These are phyloP conservation scores for Cacatua alba DNA, from an alignment of 2,113 vertebrate genomes.

Conservation along the genomic window DNA sequence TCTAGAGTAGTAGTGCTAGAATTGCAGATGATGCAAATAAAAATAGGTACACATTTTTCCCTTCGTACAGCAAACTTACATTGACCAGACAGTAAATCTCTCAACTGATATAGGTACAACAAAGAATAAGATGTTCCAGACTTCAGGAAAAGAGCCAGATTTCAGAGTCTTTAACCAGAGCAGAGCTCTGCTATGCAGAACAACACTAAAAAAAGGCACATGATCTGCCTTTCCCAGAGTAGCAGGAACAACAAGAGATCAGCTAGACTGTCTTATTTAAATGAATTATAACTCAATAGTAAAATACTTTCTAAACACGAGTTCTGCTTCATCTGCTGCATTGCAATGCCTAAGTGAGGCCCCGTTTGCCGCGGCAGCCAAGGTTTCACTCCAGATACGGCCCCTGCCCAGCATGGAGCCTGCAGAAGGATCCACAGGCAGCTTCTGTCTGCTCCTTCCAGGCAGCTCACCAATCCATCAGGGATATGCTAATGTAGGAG, in stretches of 20 bases:
- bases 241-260: neutral
- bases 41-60: neutral
- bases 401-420: neutral
- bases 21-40: neutral
- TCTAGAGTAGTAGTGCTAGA: neutral
- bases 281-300: neutral
- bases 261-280: neutral
- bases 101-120: neutral
- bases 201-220: neutral
- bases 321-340: neutral
- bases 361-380: neutral
- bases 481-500: neutral
- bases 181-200: neutral
- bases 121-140: neutral
- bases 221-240: neutral
- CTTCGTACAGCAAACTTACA: neutral
- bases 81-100: neutral
- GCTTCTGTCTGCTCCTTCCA: neutral
- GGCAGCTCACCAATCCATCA: neutral
- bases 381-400: neutral
- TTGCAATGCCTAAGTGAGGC: neutral
- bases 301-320: neutral
- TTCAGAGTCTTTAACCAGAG: neutral
- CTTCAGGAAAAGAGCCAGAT: neutral
- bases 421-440: neutral